phyloP scores from a whole-genome alignment of 2,113 vertebrate genomes.

The Lepus timidus region DNA sequence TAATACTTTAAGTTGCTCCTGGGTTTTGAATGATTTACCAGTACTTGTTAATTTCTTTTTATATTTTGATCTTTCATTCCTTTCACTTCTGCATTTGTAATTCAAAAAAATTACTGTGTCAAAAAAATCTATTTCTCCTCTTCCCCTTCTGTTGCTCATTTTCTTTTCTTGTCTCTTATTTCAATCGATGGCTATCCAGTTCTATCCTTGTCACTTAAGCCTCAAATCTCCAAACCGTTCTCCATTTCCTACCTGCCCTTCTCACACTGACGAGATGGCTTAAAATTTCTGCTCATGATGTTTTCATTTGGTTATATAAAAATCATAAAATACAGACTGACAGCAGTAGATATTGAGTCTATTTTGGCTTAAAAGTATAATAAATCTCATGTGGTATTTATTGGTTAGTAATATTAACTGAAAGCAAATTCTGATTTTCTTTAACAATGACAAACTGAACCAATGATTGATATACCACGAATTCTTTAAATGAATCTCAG shows the following conservation, averaged over 20 bases:
- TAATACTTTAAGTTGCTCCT: slow-evolving; percentile 28
- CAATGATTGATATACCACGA: background rate
- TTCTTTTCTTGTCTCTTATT: background rate
- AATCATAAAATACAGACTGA: background rate
- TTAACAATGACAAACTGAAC: background rate
- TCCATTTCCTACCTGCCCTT: background rate
- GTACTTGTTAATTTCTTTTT: background rate
- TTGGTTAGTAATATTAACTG: background rate
- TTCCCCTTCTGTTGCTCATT: background rate
- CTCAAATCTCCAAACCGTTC: background rate
- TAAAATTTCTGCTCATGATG: background rate
- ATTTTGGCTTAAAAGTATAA: slow-evolving; percentile 11
- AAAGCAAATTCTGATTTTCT: slow-evolving; percentile 18
- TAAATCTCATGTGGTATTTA: background rate
- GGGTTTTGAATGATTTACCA: background rate
- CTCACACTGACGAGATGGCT: background rate
- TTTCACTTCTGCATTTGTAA: slow-evolving; percentile 16
- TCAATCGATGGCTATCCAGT: background rate
- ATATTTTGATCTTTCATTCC: background rate
- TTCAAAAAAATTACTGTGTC: slow-evolving; percentile 14
- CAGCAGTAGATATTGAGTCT: background rate
- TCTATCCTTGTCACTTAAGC: background rate
- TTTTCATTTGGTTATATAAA: background rate
- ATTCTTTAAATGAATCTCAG: background rate
- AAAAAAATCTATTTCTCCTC: background rate